Percentiles rank a stretch among this genome's conserved stretches.
Evolutionary conservation across 2,888 invertebrate species (phyloP).

Genomic region (Oxycera nigricornis): DNA sequence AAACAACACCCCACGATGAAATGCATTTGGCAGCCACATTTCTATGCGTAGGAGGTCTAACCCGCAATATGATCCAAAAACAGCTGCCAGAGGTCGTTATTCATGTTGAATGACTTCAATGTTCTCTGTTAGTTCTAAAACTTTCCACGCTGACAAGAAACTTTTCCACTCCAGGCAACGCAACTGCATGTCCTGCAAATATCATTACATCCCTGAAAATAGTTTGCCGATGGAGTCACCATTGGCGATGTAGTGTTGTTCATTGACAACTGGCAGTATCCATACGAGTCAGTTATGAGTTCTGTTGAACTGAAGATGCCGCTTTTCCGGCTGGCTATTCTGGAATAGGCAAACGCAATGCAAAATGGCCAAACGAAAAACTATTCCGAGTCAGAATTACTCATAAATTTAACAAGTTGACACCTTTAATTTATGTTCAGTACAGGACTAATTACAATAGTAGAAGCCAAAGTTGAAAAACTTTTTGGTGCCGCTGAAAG

Average conservation of each 20-base stretch:
- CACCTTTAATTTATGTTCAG: conserved; percentile 50
- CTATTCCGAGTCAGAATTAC: conserved; percentile 4
- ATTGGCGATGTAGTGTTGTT: neutral
- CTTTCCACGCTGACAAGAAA: neutral
- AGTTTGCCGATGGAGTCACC: neutral
- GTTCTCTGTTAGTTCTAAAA: conserved; percentile 29
- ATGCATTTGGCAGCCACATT: neutral
- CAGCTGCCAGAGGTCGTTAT: conserved; percentile 11
- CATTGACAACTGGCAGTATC: neutral
- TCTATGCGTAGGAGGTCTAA: neutral
- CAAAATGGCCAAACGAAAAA: neutral
- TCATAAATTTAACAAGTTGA: conserved; percentile 46
- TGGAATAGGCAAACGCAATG: neutral
- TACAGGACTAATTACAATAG: conserved; percentile 52
- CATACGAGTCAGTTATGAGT: neutral
- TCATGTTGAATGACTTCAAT: conserved; percentile 30
- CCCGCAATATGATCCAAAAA: neutral
- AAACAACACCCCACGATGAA: no score
- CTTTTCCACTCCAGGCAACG: conserved; percentile 9
- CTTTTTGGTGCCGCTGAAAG: conserved; percentile 43
- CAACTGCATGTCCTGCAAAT: conserved; percentile 1
- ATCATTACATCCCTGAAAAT: neutral
- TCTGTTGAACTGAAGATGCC: neutral
- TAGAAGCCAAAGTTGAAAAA: conserved; percentile 50
- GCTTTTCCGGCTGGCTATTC: neutral